Evolutionary conservation across 2,113 vertebrate species (phyloP), one percentile per base, ranked within the genome.

Genomic region (Calidris pugnax): DNA sequence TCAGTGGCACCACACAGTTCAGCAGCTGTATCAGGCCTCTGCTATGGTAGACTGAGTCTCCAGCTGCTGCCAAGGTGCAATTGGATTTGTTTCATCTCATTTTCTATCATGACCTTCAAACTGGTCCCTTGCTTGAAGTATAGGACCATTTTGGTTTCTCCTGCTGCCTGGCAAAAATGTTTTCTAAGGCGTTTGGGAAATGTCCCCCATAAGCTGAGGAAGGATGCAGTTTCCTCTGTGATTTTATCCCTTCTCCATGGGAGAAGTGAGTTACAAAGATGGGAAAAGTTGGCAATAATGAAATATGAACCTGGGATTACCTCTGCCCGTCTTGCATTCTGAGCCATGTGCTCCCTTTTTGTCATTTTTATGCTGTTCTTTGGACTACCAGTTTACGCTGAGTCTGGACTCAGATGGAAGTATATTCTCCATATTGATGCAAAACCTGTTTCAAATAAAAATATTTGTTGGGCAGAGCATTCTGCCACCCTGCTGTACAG

Each of bases 11-110:
- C 51, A 66, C 18, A 26, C 51, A 94, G 53, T 45, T 82, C 84
- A 83, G 66, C 55, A 81, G 82, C 14, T 9, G 12, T 20, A 23
- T 5, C 72, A 28, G 50, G 43, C 48, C 60, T 83, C 66, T 33
- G 69, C 73, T 48, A 27, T 14, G 78, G 74, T 45, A 92, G 33
- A 53, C 16, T 33, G 88, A 92, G 55, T 48, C 45, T 69, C 43
- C 86, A 81, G 83, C 76, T 81, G 86, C 83, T 93, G 79, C 90
- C 66, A 33, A 50, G 75, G 92, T 68, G 81, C 23, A 85, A 48
- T 87, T 89, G 84, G 59, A 12, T 33, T 80, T 90, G 15, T 47
- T 77, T 66, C 28, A 77, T 56, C 55, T 89, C 90, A 21, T 30
- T 71, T 88, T 51, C 64, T 68, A 7, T 9, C 30, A 6, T 57